phyloP scores from a whole-genome alignment of 1,140 invertebrate genomes.

The Ctenoplectra terminalis region DNA sequence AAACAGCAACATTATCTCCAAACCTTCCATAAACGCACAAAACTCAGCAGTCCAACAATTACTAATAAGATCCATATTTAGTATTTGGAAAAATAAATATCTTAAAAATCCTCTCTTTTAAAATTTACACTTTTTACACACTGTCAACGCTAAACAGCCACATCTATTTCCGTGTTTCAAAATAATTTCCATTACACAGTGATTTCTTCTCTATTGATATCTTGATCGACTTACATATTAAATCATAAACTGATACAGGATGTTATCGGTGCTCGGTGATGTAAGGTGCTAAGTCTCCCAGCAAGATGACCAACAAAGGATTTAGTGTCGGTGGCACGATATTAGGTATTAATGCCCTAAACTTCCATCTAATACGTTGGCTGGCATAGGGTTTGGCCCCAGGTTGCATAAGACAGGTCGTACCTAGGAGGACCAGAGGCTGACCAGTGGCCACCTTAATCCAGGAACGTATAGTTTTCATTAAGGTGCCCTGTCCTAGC shows the following conservation, averaged over 20 bases:
- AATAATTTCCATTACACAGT: too few species aligned
- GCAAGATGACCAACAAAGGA: conserved; percentile 81
- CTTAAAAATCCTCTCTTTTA: too few species aligned
- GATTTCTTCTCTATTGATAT: not conserved
- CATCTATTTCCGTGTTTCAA: too few species aligned
- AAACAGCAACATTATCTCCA: too few species aligned
- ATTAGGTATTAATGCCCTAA: conserved; percentile 81
- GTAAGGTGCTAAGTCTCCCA: conserved; percentile 74
- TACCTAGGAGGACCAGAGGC: conserved; percentile 67
- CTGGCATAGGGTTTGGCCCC: conserved; percentile 71
- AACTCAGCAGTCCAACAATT: too few species aligned
- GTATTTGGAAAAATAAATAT: too few species aligned
- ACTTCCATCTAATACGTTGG: conserved; percentile 78
- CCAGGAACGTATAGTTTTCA: conserved; percentile 81
- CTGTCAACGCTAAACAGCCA: too few species aligned
- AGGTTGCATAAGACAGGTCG: conserved; percentile 77
- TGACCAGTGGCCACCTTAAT: conserved; percentile 80
- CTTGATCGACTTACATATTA: conserved; percentile 23
- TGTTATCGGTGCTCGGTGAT: conserved; percentile 60
- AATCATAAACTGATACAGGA: conserved; percentile 52
- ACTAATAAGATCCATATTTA: too few species aligned
- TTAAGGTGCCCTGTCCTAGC: conserved; percentile 75
- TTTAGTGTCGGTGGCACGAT: conserved; percentile 74
- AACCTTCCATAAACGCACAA: too few species aligned
- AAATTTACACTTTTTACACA: too few species aligned